Evolutionary conservation across 1,140 invertebrate species (phyloP), one percentile per base, ranked within the genome.

Genomic region (Penaeus vannamei): DNA sequence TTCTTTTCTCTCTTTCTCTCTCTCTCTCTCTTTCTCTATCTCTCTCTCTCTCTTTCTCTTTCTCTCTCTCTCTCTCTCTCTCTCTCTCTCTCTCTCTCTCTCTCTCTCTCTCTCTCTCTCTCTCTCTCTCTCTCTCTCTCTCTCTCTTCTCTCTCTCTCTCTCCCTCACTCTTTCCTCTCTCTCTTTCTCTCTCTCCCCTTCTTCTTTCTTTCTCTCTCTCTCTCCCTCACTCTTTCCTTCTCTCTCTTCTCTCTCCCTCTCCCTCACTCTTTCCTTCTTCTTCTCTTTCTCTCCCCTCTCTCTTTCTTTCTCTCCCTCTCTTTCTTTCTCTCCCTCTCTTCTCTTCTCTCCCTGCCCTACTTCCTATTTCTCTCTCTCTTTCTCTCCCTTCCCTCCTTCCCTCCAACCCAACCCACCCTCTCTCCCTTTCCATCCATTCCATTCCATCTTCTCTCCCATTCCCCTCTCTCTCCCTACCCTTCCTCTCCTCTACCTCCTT

Each of bases 21-120:
- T 81, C 12, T 80, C 77, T 80, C 77, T 80, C 77, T 81, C 79
- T 81, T 23, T 81, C 79, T 81, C 79, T 81, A 20, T 81, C 79
- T 81, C 46, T 81, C 79, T 81, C 3, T 81, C 79, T 81, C 46
- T 81, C 79, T 81, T 5, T 81, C 79, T 81, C 46, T 81, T 42
- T 81, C 46, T 81, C 79, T 81, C 46, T 81, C 79, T 81, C 46
- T 81, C 79, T 81, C 46, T 81, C 79, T 81, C 46, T 36, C n/a
- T 29, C 76, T 77, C 76, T 77, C 36, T 36, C n/a, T 77, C n/a
- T 77, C n/a, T 77, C 36, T 77, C 76, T 29, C n/a, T 36, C 76
- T 29, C 76, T 29, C 76, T 77, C 76, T 29, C 36, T 77, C 36
- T 36, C n/a, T 66, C 62, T 66, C 62, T 66, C 62, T 66, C 62